Evolutionary conservation across 2,113 vertebrate species (phyloP), one percentile per base, ranked within the genome.

Genomic region (Nicator chloris): DNA sequence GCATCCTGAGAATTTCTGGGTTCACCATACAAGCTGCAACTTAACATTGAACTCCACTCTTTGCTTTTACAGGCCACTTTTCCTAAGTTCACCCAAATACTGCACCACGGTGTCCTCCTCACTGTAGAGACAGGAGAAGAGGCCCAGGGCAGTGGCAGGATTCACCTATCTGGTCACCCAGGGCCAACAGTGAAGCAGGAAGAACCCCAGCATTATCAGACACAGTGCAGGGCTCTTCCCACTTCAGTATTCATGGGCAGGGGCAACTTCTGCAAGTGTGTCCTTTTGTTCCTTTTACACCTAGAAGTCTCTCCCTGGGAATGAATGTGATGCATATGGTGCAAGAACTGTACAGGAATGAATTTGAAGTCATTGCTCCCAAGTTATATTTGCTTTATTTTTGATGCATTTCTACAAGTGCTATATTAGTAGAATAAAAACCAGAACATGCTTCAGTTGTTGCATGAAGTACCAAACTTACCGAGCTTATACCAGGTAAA

Each of bases 401-500:
- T 42, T 66, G 19, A 56, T 53, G 19, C 69, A 75, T 45, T 86
- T 81, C 68, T 80, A 31, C 24, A 35, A 30, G 5, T 60, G 21
- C 56, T 71, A 0, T 27, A 59, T 64, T 18, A 63, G 57, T 24
- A 33, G 42, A 90, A 87, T 42, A 83, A 91, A 86, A 73, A n/a
- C 28, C 44, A 68, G n/a, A 15, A 65, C 22, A 79, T 88, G 21
- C 33, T 65, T 81, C 49, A 85, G 30, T 39, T 72, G 82, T 40
- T 84, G 22, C 69, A 87, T 37, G 33, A 90, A 91, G 35, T 66
- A 78, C 19, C 13, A 9, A 85, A 93, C 99, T 98, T 97, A 99
- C 99, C 96, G 98, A 98, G 95, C 99, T 99, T 97, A 99, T 99
- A 97, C 99, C 99, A 44, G 99, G 99, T 94, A 99, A 98, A 98